A percentile compares a stretch with the other conserved stretches of the same genome.
phyloP scores from a whole-genome alignment of 2,797 vertebrate genomes.

The Brachyalestes nurse region DNA sequence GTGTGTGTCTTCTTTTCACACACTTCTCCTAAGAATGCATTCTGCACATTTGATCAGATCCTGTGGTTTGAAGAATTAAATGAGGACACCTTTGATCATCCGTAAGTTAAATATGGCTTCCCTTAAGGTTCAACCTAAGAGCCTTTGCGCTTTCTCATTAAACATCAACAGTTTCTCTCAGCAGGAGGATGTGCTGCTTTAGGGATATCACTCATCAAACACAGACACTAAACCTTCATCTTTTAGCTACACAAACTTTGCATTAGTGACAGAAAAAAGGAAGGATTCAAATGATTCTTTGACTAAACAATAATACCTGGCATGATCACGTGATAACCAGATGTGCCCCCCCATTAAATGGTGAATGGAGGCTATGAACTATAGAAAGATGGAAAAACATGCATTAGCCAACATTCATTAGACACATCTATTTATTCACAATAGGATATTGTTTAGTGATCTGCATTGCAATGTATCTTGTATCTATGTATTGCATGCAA shows the following conservation, averaged over 20 bases:
- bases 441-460: too few relatives aligned
- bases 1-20: background rate
- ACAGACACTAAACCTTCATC: background rate
- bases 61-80: constrained; percentile 16
- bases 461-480: too few relatives aligned
- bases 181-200: background rate
- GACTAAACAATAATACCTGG: background rate
- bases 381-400: too few relatives aligned
- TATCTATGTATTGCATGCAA: too few relatives aligned
- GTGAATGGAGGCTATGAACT: too few relatives aligned
- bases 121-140: constrained; percentile 9
- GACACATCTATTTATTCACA: too few relatives aligned
- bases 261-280: background rate
- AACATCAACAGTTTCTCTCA: background rate
- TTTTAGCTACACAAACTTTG: background rate
- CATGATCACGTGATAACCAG: background rate
- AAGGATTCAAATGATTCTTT: background rate
- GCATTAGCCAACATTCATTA: too few relatives aligned
- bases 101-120: constrained; percentile 24
- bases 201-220: constrained; percentile 13
- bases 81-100: constrained; percentile 35
- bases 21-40: constrained; percentile 6
- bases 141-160: constrained; percentile 21
- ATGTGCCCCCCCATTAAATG: too few relatives aligned
- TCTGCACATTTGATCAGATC: background rate